phyloP scores from a whole-genome alignment of 2,797 vertebrate genomes.

The Helicolenus hilgendorfi region DNA sequence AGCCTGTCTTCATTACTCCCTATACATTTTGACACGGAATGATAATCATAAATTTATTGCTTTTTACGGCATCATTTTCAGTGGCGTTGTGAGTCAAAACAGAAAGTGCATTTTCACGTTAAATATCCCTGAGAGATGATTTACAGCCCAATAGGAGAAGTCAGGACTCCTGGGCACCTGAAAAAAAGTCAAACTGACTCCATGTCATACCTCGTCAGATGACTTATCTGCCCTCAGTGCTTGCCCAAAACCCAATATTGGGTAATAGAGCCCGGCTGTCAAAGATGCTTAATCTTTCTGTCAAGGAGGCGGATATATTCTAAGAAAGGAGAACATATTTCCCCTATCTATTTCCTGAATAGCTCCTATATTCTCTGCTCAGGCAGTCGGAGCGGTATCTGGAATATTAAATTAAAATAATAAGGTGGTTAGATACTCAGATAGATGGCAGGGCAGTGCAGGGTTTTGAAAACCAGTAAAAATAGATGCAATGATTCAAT shows the following conservation, averaged over 20 bases:
- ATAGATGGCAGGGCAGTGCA: not conserved
- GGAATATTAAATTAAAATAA: slow-evolving; percentile 56
- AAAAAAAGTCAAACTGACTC: slow-evolving; percentile 66
- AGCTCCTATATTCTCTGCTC: slow-evolving; percentile 48
- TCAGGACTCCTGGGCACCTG: slow-evolving; percentile 49
- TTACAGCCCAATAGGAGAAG: slow-evolving; percentile 49
- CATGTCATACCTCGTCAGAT: slow-evolving; percentile 71
- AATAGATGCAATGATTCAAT: not conserved
- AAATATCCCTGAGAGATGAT: slow-evolving; percentile 66
- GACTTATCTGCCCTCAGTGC: slow-evolving; percentile 79
- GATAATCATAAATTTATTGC: not conserved
- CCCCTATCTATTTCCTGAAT: slow-evolving; percentile 54
- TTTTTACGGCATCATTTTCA: not conserved
- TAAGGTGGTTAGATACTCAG: slow-evolving; percentile 14
- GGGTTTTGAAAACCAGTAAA: not conserved
- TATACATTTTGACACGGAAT: not conserved
- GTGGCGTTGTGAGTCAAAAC: slow-evolving; percentile 10
- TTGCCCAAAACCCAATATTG: slow-evolving; percentile 83
- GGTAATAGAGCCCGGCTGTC: slow-evolving; percentile 85
- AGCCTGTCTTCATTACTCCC: slow-evolving; percentile 34
- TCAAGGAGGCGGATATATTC: slow-evolving; percentile 79
- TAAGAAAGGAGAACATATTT: slow-evolving; percentile 78
- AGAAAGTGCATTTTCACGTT: slow-evolving; percentile 52
- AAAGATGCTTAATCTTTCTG: slow-evolving; percentile 85
- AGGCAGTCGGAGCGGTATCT: slow-evolving; percentile 22